A percentile compares a stretch with the other conserved stretches of the same genome.
Evolutionary conservation across 53 echinoderm and acorn worm genomes (phyloP).

Genomic region (Astropecten irregularis): DNA sequence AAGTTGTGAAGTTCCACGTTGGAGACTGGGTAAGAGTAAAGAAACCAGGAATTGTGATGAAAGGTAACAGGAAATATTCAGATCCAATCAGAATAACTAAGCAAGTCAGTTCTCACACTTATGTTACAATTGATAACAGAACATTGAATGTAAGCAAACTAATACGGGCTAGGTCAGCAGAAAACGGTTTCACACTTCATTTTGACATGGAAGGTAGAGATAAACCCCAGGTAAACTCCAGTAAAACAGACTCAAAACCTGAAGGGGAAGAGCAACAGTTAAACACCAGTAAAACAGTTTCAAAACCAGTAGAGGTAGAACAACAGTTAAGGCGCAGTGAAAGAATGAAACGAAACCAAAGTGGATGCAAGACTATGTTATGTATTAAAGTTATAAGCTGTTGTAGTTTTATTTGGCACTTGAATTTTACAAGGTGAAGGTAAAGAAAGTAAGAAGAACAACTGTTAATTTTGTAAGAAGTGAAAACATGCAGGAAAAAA

Average conservation of each 20-base stretch:
- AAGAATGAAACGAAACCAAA: conserved; percentile 12
- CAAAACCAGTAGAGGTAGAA: too few species aligned
- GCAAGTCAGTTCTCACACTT: conserved; percentile 12
- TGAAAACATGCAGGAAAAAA: too few species aligned
- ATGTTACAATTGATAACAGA: neutral
- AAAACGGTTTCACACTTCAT: too few species aligned
- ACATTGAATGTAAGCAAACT: conserved; percentile 44
- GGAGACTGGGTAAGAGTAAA: conserved; percentile 54
- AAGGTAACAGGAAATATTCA: conserved; percentile 26
- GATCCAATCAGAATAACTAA: conserved; percentile 19
- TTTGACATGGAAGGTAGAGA: too few species aligned
- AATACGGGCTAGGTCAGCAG: neutral
- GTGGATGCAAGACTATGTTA: conserved; percentile 14
- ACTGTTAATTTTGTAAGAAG: too few species aligned
- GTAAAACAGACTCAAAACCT: too few species aligned
- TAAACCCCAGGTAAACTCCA: too few species aligned
- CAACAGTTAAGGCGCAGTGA: conserved; percentile 17
- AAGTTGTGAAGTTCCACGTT: conserved; percentile 4
- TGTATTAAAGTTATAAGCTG: neutral
- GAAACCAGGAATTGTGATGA: conserved; percentile 20
- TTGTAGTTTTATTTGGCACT: too few species aligned
- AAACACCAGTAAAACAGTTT: too few species aligned
- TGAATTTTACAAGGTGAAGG: too few species aligned
- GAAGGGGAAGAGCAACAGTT: too few species aligned
- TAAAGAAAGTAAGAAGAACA: too few species aligned